A percentile compares a stretch with the other conserved stretches of the same genome.
phyloP scores from a whole-genome alignment of 35 echinoderm and acorn worm genomes.

The Apostichopus parvimensis region DNA sequence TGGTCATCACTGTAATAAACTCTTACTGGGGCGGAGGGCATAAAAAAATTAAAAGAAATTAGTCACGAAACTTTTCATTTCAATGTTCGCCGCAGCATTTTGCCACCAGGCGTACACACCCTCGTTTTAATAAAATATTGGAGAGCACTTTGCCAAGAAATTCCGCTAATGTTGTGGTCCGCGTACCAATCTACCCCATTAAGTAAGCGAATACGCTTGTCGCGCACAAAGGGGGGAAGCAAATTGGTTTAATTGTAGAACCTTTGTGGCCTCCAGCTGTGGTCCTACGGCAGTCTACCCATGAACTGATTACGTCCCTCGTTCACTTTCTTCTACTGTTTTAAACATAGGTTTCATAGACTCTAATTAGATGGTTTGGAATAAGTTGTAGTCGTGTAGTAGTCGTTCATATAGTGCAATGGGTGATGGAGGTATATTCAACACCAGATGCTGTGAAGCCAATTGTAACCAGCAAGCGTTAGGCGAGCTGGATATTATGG shows the following conservation, averaged over 20 bases:
- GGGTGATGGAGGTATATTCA: neutral
- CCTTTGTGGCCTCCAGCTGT: conserved; percentile 10
- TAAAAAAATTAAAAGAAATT: no score
- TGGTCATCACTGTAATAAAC: no score
- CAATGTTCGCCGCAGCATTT: neutral
- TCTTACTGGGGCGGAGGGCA: no score
- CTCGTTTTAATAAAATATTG: neutral
- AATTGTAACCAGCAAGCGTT: neutral
- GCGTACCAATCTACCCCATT: neutral
- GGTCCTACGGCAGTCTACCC: conserved; percentile 19
- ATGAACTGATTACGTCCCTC: neutral
- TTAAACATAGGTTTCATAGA: conserved; percentile 6
- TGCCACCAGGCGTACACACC: neutral
- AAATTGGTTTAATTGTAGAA: conserved; percentile 3
- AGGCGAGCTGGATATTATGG: neutral
- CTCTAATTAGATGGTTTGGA: conserved; percentile 7
- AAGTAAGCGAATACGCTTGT: neutral
- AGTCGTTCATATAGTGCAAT: neutral
- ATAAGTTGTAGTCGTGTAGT: conserved; percentile 1
- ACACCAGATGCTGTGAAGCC: neutral
- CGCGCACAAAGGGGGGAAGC: neutral
- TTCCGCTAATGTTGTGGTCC: conserved; percentile 8
- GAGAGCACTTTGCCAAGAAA: neutral
- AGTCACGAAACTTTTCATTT: neutral
- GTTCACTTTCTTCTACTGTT: conserved; percentile 1